phyloP scores from a whole-genome alignment of 1,140 invertebrate species.

The Hyles vespertilio region DNA sequence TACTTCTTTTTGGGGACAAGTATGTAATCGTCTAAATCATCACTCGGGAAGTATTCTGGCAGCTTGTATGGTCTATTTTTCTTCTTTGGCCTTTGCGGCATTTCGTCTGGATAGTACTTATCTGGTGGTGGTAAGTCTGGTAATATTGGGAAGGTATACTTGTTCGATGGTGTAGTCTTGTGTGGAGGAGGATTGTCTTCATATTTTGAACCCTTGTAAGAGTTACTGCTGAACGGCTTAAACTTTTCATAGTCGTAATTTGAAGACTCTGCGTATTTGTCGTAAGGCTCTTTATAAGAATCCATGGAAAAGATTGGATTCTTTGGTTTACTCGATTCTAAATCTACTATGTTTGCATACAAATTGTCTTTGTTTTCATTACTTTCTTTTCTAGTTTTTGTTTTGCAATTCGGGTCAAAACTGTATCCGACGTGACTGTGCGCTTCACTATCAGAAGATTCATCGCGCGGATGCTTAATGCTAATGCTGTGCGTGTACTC shows the following conservation, averaged over 20 bases:
- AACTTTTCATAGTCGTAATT: constrained; percentile 47
- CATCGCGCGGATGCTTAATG: constrained; percentile 59
- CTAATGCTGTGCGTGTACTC: constrained; percentile 58
- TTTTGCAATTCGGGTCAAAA: constrained; percentile 58
- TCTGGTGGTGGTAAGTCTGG: constrained; percentile 43
- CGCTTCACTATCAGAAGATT: constrained; percentile 37
- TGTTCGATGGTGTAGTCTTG: constrained; percentile 33
- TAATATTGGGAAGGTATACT: constrained; percentile 39
- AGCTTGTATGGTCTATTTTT: constrained; percentile 47
- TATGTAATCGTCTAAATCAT: constrained; percentile 57
- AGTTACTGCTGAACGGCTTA: constrained; percentile 11
- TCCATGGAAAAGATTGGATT: constrained; percentile 39
- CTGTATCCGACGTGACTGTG: constrained; percentile 51
- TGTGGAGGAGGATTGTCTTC: constrained; percentile 28
- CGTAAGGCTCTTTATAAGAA: constrained; percentile 39
- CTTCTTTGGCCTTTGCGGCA: constrained; percentile 50
- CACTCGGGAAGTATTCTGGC: constrained; percentile 29
- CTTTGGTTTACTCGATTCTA: constrained; percentile 49
- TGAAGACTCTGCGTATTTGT: constrained; percentile 48
- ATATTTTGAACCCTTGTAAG: constrained; percentile 35
- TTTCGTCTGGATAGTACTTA: constrained; percentile 46
- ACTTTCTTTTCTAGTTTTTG: constrained; percentile 52
- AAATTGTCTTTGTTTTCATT: constrained; percentile 27
- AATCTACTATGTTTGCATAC: constrained; percentile 38
- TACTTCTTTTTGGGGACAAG: constrained; percentile 62